Conservation (phyloP, 1,140 invertebrate species). For the Thaumatotibia leucotreta region DNA sequence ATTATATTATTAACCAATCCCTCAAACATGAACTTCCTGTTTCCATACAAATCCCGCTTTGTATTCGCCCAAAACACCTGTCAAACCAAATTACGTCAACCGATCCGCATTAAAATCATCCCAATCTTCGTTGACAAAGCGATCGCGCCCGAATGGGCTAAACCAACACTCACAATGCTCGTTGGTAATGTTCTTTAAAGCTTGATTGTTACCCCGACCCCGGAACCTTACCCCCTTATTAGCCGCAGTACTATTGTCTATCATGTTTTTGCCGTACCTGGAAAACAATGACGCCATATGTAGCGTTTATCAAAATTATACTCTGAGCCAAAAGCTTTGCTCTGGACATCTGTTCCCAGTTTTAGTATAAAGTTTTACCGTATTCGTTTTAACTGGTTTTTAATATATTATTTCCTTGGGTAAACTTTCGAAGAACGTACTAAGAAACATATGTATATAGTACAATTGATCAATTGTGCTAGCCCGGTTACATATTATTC, state of each 20-base stretch:
- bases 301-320: conserved; percentile 24
- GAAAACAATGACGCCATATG: conserved; percentile 24
- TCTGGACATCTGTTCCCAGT: not conserved
- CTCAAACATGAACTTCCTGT: not conserved
- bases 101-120: conserved; percentile 48
- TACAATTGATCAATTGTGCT: too few species aligned
- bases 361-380: too few species aligned
- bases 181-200: conserved; percentile 54
- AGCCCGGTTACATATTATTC: too few species aligned
- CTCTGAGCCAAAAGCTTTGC: not conserved
- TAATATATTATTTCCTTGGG: too few species aligned
- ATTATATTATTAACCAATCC: not conserved
- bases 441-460: too few species aligned
- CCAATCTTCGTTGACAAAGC: conserved; percentile 48
- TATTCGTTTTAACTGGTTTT: too few species aligned
- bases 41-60: conserved; percentile 10
- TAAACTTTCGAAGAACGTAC: too few species aligned
- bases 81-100: conserved; percentile 50
- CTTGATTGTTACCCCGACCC: conserved; percentile 45
- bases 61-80: conserved; percentile 41
- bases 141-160: conserved; percentile 49
- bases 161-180: conserved; percentile 51
- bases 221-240: conserved; percentile 64
- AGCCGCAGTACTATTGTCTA: conserved; percentile 69
- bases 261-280: conserved; percentile 59